These are phyloP conservation scores for Globodera rostochiensis DNA, from an alignment of 1,140 invertebrate genomes.

Conservation along the genomic window DNA sequence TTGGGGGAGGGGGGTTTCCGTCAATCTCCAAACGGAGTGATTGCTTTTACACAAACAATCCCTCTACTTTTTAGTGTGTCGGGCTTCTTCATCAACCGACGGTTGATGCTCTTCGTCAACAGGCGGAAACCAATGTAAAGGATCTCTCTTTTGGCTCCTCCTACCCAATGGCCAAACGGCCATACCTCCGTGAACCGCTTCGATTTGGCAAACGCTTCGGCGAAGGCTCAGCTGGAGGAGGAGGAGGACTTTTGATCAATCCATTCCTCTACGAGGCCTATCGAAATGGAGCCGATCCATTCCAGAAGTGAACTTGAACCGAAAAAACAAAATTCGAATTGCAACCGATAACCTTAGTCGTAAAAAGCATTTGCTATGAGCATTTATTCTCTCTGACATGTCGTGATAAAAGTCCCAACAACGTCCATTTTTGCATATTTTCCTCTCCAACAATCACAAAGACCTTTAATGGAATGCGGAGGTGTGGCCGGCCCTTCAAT, in stretches of 20 bases:
- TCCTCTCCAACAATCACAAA: neutral
- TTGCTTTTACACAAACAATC: no score
- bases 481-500: no score
- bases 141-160: neutral
- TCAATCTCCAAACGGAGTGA: no score
- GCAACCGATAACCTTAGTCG: neutral
- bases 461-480: no score
- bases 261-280: conserved; percentile 11
- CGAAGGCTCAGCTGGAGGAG: neutral
- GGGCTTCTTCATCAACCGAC: neutral
- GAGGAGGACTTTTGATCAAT: conserved; percentile 1
- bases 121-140: neutral
- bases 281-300: neutral
- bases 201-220: conserved; percentile 55
- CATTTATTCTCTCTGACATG: neutral
- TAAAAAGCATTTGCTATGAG: neutral
- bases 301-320: neutral
- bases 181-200: conserved; percentile 54
- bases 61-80: neutral
- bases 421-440: neutral
- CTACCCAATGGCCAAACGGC: neutral
- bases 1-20: no score
- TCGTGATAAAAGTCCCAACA: neutral
- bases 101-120: neutral
- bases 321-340: neutral